Conservation (phyloP, 2,113 vertebrate species). For the Odobenus rosmarus region DNA sequence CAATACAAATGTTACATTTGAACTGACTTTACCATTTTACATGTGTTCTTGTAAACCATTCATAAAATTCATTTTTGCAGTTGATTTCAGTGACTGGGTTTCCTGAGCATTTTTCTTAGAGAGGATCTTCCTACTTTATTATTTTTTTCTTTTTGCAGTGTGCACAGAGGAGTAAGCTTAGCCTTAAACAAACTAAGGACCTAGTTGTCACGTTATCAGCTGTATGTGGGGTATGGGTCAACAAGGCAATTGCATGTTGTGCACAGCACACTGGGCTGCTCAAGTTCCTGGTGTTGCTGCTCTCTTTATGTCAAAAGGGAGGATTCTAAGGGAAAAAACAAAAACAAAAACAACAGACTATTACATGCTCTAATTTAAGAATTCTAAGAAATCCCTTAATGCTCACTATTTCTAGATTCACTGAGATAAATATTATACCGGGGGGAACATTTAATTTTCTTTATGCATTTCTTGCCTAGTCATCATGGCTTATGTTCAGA, state of each 20-base stretch:
- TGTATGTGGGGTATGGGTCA: neutral
- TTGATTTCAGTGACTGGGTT: constrained; percentile 71
- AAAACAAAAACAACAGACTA: neutral
- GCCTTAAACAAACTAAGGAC: constrained; percentile 48
- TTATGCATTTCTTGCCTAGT: neutral
- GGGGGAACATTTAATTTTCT: neutral
- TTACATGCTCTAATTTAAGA: neutral
- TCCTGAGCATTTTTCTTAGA: constrained; percentile 72
- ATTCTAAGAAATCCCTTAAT: constrained; percentile 51
- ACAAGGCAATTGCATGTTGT: constrained; percentile 33
- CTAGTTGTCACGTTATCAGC: constrained; percentile 22
- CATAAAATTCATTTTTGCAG: constrained; percentile 75
- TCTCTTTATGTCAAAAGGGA: constrained; percentile 28
- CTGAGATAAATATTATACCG: neutral
- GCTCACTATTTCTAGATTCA: neutral
- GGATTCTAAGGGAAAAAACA: neutral
- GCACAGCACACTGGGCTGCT: neutral
- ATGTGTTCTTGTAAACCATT: constrained; percentile 81
- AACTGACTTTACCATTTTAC: constrained; percentile 75
- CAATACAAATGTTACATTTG: constrained; percentile 72
- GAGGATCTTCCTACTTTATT: constrained; percentile 37
- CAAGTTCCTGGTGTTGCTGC: neutral
- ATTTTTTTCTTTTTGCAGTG: constrained; percentile 50
- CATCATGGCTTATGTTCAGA: neutral
- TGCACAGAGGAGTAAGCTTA: neutral